Conservation (phyloP, 2,113 vertebrate genomes). For the Rousettus leschenaultii region DNA sequence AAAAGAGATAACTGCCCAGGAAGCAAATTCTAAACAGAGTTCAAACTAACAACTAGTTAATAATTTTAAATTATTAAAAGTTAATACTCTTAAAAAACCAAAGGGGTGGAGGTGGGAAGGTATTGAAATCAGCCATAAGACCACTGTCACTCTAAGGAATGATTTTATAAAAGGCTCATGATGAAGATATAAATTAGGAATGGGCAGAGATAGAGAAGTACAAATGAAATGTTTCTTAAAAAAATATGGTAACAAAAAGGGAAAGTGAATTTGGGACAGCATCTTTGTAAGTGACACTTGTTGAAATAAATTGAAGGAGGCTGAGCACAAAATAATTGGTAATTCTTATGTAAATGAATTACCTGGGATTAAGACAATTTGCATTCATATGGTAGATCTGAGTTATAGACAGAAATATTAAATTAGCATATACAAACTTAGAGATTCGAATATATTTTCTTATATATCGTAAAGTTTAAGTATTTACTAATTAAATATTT, state of each 20-base stretch:
- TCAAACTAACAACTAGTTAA: background rate
- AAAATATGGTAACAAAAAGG: too few species aligned
- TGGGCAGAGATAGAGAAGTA: background rate
- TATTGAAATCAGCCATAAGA: background rate
- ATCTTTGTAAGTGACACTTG: background rate
- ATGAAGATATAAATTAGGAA: background rate
- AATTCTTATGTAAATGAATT: background rate
- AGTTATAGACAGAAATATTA: background rate
- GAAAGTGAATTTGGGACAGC: background rate
- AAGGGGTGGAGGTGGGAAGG: background rate
- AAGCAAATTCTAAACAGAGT: background rate
- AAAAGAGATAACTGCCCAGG: background rate
- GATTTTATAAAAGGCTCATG: background rate
- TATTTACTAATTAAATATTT: conserved; percentile 5
- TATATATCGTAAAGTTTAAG: background rate
- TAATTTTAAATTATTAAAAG: background rate
- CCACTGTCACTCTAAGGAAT: background rate
- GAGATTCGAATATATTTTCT: background rate
- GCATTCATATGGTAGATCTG: background rate
- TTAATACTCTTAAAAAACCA: background rate
- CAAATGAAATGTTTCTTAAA: background rate
- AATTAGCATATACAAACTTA: background rate
- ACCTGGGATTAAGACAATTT: background rate
- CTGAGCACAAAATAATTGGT: background rate
- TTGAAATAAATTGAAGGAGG: background rate